Percentiles rank a stretch among this genome's conserved stretches.
These are phyloP conservation scores for Rotaria sp. DNA, from an alignment of 2,888 invertebrate species.

Conservation along the genomic window DNA sequence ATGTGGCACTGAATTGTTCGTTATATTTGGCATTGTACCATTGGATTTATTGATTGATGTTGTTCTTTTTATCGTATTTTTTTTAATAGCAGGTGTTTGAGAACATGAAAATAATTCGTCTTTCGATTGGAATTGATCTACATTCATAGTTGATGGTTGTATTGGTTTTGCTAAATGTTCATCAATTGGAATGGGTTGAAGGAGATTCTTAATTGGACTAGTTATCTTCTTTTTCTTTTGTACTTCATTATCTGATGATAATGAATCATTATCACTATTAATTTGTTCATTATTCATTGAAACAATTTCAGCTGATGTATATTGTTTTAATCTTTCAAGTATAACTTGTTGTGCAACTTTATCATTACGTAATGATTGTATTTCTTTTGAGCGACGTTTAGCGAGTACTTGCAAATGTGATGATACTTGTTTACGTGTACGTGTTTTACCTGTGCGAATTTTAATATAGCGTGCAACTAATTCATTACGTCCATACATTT, in stretches of 20 bases:
- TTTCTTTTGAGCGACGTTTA: slow-evolving; percentile 90
- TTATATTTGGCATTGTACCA: background rate
- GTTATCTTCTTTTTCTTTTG: background rate
- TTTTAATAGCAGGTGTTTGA: background rate
- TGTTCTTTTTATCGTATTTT: background rate
- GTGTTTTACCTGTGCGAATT: slow-evolving; percentile 95
- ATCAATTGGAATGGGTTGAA: background rate
- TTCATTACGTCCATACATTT: slow-evolving; percentile 78
- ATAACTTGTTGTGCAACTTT: slow-evolving; percentile 23
- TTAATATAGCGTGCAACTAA: slow-evolving; percentile 99
- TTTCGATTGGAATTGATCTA: background rate
- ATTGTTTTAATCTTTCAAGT: slow-evolving; percentile 16
- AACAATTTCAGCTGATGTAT: slow-evolving; percentile 27
- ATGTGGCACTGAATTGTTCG: background rate
- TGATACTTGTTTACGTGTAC: slow-evolving; percentile 98
- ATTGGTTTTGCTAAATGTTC: background rate
- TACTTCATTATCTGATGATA: background rate
- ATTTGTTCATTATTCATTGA: background rate
- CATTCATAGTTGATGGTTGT: background rate
- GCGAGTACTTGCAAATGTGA: slow-evolving; percentile 99
- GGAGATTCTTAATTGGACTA: background rate
- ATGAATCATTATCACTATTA: background rate
- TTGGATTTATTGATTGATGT: background rate
- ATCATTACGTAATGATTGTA: slow-evolving; percentile 61
- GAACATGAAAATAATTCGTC: background rate